phyloP scores from a whole-genome alignment of 1,140 invertebrate genomes.

The Camponotus vicinus region DNA sequence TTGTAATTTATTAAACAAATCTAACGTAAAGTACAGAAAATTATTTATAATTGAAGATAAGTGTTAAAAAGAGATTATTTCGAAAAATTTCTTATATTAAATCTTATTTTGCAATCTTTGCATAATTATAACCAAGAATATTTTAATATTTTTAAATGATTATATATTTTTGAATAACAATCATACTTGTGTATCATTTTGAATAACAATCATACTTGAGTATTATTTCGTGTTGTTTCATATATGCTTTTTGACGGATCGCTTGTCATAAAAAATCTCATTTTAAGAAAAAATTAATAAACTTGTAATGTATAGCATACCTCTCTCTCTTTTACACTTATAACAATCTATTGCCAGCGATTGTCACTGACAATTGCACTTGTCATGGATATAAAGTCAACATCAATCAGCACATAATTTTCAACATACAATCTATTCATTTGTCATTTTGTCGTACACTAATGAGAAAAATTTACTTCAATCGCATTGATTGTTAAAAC shows the following conservation, averaged over 20 bases:
- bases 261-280: neutral
- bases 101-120: neutral
- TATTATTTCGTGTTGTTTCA: neutral
- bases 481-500: neutral
- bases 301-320: neutral
- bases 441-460: neutral
- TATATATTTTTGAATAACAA: neutral
- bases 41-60: neutral
- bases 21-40: neutral
- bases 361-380: neutral
- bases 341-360: neutral
- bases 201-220: neutral
- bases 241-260: neutral
- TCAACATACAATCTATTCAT: neutral
- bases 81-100: neutral
- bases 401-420: neutral
- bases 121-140: neutral
- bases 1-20: neutral
- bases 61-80: neutral
- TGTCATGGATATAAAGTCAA: neutral
- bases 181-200: neutral
- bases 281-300: neutral
- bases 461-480: constrained; percentile 2
- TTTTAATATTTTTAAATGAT: neutral
- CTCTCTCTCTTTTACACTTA: neutral